A percentile compares a stretch with the other conserved stretches of the same genome.
phyloP scores from a whole-genome alignment of 2,888 invertebrate species.

The Perizoma affinitatum region DNA sequence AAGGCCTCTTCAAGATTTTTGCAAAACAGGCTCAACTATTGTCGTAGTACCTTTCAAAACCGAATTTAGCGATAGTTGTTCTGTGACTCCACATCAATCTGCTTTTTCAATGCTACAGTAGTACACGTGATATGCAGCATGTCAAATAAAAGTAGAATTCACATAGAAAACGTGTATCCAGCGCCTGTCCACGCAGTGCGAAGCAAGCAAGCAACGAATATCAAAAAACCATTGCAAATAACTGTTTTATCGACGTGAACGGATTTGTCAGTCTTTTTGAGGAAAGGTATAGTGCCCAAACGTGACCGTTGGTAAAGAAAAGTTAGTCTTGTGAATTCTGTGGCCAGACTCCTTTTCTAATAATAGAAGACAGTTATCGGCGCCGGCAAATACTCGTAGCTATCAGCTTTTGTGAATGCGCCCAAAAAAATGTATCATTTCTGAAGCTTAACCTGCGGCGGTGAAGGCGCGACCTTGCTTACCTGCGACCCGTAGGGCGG shows the following conservation, averaged over 20 bases:
- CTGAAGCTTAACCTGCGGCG: constrained; percentile 48
- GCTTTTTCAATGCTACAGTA: constrained; percentile 44
- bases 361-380: no score
- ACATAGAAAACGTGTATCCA: constrained; percentile 1
- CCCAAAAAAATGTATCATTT: constrained; percentile 31
- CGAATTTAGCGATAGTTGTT: constrained; percentile 40
- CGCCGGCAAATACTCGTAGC: background rate
- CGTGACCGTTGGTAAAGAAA: no score
- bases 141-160: constrained; percentile 26
- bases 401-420: constrained; percentile 8
- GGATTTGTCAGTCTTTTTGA: no score
- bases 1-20: constrained; percentile 7
- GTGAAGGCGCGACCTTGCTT: constrained; percentile 74
- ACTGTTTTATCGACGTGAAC: no score
- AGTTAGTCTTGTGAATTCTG: no score
- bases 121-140: constrained; percentile 32
- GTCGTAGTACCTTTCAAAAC: constrained; percentile 7
- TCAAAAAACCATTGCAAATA: no score
- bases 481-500: constrained; percentile 59
- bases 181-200: background rate
- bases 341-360: no score
- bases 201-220: background rate
- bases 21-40: constrained; percentile 7
- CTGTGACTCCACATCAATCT: constrained; percentile 37
- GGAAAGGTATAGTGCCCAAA: no score